Evolutionary conservation across 2,888 invertebrate species (phyloP), one percentile per base, ranked within the genome.

Genomic region (Lypha dubia): DNA sequence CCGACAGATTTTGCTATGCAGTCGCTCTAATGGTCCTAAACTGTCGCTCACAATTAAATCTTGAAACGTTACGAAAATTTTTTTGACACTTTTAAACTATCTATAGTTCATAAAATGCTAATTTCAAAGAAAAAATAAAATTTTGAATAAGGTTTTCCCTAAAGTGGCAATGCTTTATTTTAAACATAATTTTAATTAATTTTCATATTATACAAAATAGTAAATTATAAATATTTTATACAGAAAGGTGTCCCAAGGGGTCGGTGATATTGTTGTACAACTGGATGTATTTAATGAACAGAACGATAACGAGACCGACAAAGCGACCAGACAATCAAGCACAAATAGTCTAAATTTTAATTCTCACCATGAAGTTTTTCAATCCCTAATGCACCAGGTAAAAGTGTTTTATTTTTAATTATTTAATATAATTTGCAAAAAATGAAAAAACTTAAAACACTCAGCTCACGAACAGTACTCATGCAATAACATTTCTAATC

Each of bases 211-310:
- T 15, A 6, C 15, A 44, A 6, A 44, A n/a, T 2, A n/a, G 5
- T 44, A n/a, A 8, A 8, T 8, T 35, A 35, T 6, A 44, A 51
- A 51, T 24, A 58, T 13, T 11, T n/a, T 60, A 71, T 79, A 17
- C 88, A 94, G 94, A 89, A 93, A 93, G 92, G 93, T 93, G 87
- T 93, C 93, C 65, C 93, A 93, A 89, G 94, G 94, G 87, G 94
- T 94, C 90, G 95, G 96, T 70, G 97, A 97, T 92, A 93, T 98
- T 89, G 94, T 96, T 68, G 97, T 97, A 60, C 98, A 99, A 93
- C 93, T 98, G 89, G 98, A 98, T 91, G 97, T 97, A 70, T 98
- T 98, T 92, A 98, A 98, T 91, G 98, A 98, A 91, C 98, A 98
- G 20, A 98, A 98, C 11, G 35, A 35, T 0, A 2, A 6, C 9